Evolutionary conservation across 2,888 invertebrate genomes (phyloP), one percentile per base, ranked within the genome.

Genomic region (Xanthorhoe spadicearia): DNA sequence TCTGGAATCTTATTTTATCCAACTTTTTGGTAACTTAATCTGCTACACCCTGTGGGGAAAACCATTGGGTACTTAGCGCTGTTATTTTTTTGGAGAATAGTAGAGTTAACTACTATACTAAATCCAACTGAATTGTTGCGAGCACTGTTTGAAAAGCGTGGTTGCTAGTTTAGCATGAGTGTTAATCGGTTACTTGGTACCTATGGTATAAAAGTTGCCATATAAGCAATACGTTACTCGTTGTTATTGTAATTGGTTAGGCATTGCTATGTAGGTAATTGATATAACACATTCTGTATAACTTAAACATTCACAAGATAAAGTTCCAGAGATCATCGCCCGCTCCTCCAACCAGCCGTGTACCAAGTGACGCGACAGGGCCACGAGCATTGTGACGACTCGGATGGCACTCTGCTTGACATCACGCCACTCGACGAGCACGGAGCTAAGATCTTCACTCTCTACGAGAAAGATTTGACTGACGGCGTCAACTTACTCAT

Each of bases 401-500:
- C 95, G 13, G 96, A 95, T 76, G 96, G 96, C 58, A 95, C 95
- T 82, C 88, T 95, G 10, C 87, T 96, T 66, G 96, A 96, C 85
- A 95, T 96, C 75, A 95, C 95, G 56, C 95, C 95, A 10, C 92
- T 96, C 69, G 94, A 95, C 77, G 95, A 96, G 74, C 94, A 94
- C 77, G 95, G 95, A 53, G 84, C 89, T 18, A 95, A 95, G 78
- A 93, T 96, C 72, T 95, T 96, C 82, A 95, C 96, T 6, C 91
- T 96, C 32, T 95, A 95, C 81, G 96, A 96, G 84, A 96, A 96
- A 87, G 96, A 96, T 84, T 94, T 96, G 70, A 95, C 95, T 56
- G 96, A 96, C 83, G 96, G 96, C 72, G 95, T 95, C 81, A 96
- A 96, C 90, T 93, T 96, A 77, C 94, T 96, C 75, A 96, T 95